A percentile compares a stretch with the other conserved stretches of the same genome.
Evolutionary conservation across 2,113 vertebrate species (phyloP).

Genomic region (Noturus placidus): DNA sequence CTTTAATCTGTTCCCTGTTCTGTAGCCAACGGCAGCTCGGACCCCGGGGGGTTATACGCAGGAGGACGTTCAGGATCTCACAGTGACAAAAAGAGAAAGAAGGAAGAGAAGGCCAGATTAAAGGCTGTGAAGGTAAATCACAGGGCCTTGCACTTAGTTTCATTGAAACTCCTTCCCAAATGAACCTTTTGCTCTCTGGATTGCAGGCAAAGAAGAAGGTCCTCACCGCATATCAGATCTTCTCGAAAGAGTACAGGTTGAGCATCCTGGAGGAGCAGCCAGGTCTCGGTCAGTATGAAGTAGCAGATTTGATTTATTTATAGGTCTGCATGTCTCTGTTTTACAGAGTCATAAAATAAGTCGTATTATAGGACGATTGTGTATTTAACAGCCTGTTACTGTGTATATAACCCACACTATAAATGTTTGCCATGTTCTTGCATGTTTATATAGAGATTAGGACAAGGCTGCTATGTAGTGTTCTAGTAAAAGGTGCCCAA

Average conservation of each 20-base stretch:
- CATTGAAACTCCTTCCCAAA: neutral
- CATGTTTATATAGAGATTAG: neutral
- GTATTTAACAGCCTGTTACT: neutral
- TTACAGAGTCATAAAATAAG: neutral
- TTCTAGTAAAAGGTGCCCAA: neutral
- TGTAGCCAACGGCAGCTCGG: constrained; percentile 68
- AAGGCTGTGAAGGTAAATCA: constrained; percentile 74
- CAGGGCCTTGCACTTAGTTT: neutral
- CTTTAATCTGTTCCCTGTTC: constrained; percentile 56
- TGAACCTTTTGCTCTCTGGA: constrained; percentile 11
- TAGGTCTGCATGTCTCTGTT: neutral
- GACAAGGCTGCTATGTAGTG: neutral
- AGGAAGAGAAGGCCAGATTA: constrained; percentile 85
- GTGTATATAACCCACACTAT: neutral
- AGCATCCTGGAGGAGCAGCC: constrained; percentile 95
- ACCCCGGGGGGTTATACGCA: constrained; percentile 62
- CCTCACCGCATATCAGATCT: constrained; percentile 96
- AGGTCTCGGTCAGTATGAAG: constrained; percentile 82
- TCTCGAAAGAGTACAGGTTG: constrained; percentile 95
- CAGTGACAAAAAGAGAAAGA: constrained; percentile 74
- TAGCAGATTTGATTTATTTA: neutral
- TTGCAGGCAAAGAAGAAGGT: constrained; percentile 93
- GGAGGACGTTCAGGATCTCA: constrained; percentile 60
- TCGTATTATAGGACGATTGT: neutral
- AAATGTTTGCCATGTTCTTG: neutral